Evolutionary conservation across 1,140 invertebrate species (phyloP), one percentile per base, ranked within the genome.

Genomic region (Aleiodes sp.): DNA sequence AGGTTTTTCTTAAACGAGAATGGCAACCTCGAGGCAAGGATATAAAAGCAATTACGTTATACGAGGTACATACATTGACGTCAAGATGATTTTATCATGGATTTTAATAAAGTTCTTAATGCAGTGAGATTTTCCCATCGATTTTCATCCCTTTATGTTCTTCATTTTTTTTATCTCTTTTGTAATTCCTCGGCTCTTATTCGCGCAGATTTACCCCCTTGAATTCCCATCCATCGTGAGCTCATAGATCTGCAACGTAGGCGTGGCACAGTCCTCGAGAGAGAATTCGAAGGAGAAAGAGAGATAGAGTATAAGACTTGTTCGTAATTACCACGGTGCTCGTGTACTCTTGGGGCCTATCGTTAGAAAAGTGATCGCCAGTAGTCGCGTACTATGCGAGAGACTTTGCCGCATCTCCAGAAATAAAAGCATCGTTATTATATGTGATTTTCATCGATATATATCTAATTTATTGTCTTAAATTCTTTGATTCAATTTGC

Each of bases 201-300:
- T 60, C 46, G 64, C 37, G 28, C 33, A 46, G 16, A 56, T 60
- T 35, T 71, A 43, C 28, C 14, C 63, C 26, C 39, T 41, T 65
- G 35, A 14, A 21, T 35, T 43, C 31, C 72, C 70, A 80, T 80
- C 77, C 74, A 78, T 78, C 75, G 76, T 77, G 73, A 2, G 41
- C 78, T 77, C 81, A 70, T 77, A 80, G 78, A 81, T 81, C 73
- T 78, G 78, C 74, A 78, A 57, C 64, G 76, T 77, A 73, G 73
- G 72, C 72, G 67, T 69, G 79, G 76, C 64, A 41, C n/a, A 41
- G n/a, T 16, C 12, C n/a, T n/a, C n/a, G n/a, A n/a, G n/a, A 16
- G 39, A 16, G 39, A 43, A 43, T 43, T 16, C 39, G 1, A 16
- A 2, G 39, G 39, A 43, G 39, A 16, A 16, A 16, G 39, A 8